Base-by-base conservation (phyloP, 2,797 vertebrate species). In the Molossus alvarezi region DNA sequence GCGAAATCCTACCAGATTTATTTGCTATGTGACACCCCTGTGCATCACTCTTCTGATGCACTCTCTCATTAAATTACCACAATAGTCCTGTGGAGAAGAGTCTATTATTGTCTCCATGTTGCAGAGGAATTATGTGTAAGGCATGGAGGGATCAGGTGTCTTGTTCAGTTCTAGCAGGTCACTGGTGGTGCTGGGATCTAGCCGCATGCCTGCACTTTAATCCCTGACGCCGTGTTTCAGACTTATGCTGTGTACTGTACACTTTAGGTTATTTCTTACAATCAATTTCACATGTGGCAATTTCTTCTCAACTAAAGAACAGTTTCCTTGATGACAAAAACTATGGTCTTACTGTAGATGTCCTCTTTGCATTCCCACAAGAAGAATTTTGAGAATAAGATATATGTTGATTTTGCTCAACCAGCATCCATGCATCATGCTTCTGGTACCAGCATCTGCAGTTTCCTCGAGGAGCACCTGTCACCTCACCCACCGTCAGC, bases 271-370 rank as follows among this genome's bases (percentile, higher is more conserved):
- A 72, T 96, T 94, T 86, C 65, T 86, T 62, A 73, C 29, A 73
- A 55, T 65, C 48, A 37, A 82, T 93, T 91, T 93, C 58, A 65
- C 18, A 18, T 58, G 79, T 57, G 25, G 27, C 11, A 91, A 58
- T 33, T 76, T 90, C 13, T 25, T 84, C 37, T 92, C 51, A 81
- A 48, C n/a, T 64, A n/a, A 67, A 57, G 45, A 79, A 88, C 76
- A 27, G 17, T 69, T 77, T 91, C 53, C 9, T 94, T 91, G 87
- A 69, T 95, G 75, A 69, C 37, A 91, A 69, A 75, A 91, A 86
- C 57, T 27, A 27, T 29, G 51, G 1, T 14, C 5, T 51, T 69
- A 17, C n/a, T 72, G 48, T 81, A 33, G 37, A 45, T 87, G 84
- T 95, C 25, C 45, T 33, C 79, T 88, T 37, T 71, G 67, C 3